Base-by-base conservation (phyloP, 2,888 invertebrate genomes). In the Ophion costatus region DNA sequence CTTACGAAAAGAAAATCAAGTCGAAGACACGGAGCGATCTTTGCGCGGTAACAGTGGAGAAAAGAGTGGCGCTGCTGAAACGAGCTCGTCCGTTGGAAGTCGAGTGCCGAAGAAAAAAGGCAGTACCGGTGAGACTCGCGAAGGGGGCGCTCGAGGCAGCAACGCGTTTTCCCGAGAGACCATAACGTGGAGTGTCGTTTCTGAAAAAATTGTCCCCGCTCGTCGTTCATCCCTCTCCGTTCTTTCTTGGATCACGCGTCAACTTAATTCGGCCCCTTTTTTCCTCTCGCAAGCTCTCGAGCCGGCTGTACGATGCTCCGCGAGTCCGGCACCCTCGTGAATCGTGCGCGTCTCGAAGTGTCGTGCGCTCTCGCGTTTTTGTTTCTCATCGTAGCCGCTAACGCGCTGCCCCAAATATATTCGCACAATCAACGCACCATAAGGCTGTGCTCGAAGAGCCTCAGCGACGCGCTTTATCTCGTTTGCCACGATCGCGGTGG, bases 381-480 rank as follows among this genome's bases (percentile, higher is more conserved):
- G 4, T 17, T 75, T n/a, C 63, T 75, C 11, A 0, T 75, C 45
- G 63, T n/a, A 3, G 57, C 67, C 42, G 87, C 79, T 14, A 74
- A 84, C 38, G 75, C 86, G 10, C 66, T 57, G 0, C 89, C 89
- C 0, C 82, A 81, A 76, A 87, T 79, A 56, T 81, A 85, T 14
- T 83, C 85, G 10, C 6, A 4, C 0, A 57, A 88, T 42, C 77
- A 80, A 17, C 84, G 80, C 9, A 87, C 87, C 38, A 80, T 88
- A 38, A 89, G 91, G 82, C 87, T 92, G 20, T 93, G 93, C 88
- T 93, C 93, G 6, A 91, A 86, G 67, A 90, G 87, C 29, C 88
- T 93, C 29, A 92, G 93, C 90, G 92, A 93, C 67, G 92, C 93
- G 0, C 63, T 93, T 22, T 86, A 90, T 51, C 86, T 93, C n/a